Evolutionary conservation across 1,140 invertebrate genomes (phyloP), one percentile per base, ranked within the genome.

Genomic region (Drosophila tsacasi): DNA sequence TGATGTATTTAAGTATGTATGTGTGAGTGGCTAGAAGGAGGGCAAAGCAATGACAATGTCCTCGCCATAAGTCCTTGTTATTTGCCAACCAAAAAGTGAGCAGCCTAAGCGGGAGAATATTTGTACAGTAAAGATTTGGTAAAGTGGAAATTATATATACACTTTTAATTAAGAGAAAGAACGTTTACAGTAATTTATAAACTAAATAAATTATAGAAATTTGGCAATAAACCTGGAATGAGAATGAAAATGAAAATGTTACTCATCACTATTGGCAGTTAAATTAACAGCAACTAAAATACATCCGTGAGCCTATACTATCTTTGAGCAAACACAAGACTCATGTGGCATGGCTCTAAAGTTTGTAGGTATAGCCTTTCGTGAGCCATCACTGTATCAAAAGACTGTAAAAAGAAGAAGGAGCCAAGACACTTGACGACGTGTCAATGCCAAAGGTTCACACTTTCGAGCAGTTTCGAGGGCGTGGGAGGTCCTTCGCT

Each of bases 391-490:
- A 71, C 67, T 68, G 64, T 47, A 44, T 19, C 35, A 23, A 23
- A 65, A 39, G 40, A 37, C 46, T 60, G 46, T 44, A 44, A 55
- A 42, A 40, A 54, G 15, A 35, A 7, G 2, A 19, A 19, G 25
- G 10, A 52, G 5, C 54, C 21, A 57, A 12, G 44, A 64, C 61
- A 46, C 55, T 59, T 39, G 61, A 69, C 64, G 66, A 64, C 59
- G 59, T 76, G 81, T 84, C 72, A 79, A 79, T 84, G 65, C 64
- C 81, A 80, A 80, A 72, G 71, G 76, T 79, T 83, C 65, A 84
- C 81, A 84, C 49, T 84, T 76, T 67, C 32, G n/a, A 59, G 30
- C 52, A 19, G 27, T 55, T 37, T 23, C 17, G 15, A 23, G 21
- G 42, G 30, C 65, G 64, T 55, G 75, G 64, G 55, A 42, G 75